Percentiles rank a stretch among this genome's conserved stretches.
These are phyloP conservation scores for Anastatus disparis DNA, from an alignment of 1,140 invertebrate genomes.

Conservation along the genomic window DNA sequence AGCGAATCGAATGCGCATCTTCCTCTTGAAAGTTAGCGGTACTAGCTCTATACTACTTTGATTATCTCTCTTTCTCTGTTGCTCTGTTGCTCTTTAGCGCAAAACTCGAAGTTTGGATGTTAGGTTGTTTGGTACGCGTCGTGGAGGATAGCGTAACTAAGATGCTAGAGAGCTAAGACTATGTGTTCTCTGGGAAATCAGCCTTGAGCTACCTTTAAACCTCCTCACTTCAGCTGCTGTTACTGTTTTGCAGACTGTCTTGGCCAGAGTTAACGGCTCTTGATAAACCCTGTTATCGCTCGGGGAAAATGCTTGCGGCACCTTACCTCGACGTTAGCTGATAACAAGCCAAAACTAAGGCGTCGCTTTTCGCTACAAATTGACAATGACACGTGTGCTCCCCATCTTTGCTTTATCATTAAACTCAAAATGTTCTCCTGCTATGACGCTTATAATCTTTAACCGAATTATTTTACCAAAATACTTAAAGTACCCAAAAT, in stretches of 20 bases:
- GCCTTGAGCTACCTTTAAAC: slow-evolving; percentile 4
- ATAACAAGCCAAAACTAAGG: slow-evolving; percentile 35
- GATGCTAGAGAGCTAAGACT: background rate
- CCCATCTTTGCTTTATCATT: too few species aligned
- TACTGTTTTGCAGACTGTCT: background rate
- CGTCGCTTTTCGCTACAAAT: too few species aligned
- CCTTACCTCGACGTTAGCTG: background rate
- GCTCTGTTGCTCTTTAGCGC: too few species aligned
- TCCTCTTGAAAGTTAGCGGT: background rate
- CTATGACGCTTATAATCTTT: too few species aligned
- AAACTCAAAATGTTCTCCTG: too few species aligned
- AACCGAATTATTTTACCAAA: too few species aligned
- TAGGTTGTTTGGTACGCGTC: background rate
- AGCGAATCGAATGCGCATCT: background rate
- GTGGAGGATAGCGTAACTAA: background rate
- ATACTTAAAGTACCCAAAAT: too few species aligned
- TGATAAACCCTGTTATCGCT: slow-evolving; percentile 15
- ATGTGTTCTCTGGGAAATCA: slow-evolving; percentile 5
- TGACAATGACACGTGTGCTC: too few species aligned
- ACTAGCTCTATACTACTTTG: too few species aligned
- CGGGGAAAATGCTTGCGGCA: background rate
- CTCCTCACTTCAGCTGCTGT: background rate
- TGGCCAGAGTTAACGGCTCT: background rate
- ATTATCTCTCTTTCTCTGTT: too few species aligned
- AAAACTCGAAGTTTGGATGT: slow-evolving; percentile 6